phyloP scores from a whole-genome alignment of 1,140 invertebrate genomes.

The Cydia pomonella region DNA sequence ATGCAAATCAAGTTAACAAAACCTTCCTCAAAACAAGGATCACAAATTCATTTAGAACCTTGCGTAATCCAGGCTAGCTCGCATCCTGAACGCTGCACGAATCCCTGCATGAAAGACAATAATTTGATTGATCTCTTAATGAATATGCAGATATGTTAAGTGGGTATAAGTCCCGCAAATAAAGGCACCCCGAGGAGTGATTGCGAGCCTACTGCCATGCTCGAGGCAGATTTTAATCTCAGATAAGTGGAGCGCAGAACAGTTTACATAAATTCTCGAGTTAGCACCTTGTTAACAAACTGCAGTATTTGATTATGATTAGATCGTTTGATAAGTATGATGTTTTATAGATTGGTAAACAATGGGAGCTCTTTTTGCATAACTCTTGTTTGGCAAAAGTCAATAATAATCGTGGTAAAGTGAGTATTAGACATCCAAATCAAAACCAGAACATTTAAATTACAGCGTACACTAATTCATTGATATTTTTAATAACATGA shows the following conservation, averaged over 20 bases:
- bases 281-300: constrained; percentile 78
- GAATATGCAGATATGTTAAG: constrained; percentile 77
- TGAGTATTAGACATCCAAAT: too few species aligned
- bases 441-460: too few species aligned
- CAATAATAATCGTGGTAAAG: not conserved
- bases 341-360: constrained; percentile 32
- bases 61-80: not conserved
- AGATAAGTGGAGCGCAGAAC: constrained; percentile 72
- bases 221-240: constrained; percentile 76
- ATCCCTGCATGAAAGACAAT: constrained; percentile 45
- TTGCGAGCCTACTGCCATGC: constrained; percentile 66
- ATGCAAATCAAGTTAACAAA: constrained; percentile 19
- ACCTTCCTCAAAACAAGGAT: constrained; percentile 10
- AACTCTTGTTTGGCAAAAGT: constrained; percentile 19
- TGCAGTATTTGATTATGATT: constrained; percentile 69
- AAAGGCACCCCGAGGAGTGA: constrained; percentile 74
- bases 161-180: constrained; percentile 73
- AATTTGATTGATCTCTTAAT: constrained; percentile 76
- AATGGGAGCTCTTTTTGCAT: constrained; percentile 35
- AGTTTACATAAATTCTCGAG: constrained; percentile 79
- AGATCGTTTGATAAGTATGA: constrained; percentile 47
- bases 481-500: too few species aligned
- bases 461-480: too few species aligned
- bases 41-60: constrained; percentile 23
- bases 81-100: constrained; percentile 8